Evolutionary conservation across 2,797 vertebrate species (phyloP), one percentile per base, ranked within the genome.

Genomic region (Chelon labrosus): DNA sequence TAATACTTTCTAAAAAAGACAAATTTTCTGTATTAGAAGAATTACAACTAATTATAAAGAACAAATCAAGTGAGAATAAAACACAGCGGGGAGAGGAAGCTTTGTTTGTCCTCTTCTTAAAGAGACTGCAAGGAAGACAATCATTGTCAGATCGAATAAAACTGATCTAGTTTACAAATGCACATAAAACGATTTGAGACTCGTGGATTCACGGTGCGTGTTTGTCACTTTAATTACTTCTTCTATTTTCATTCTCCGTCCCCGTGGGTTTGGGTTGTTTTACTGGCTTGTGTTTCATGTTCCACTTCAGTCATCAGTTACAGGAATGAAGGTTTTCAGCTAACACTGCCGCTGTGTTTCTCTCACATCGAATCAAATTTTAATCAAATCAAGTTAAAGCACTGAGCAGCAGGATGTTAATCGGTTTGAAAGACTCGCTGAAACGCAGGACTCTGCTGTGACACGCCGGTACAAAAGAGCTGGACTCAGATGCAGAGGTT

Each of bases 321-420:
- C 3, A 7, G n/a, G 62, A 78, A 85, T 63, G 14, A 63, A 75
- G 66, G 72, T 70, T 73, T 78, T 47, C 12, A 53, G 3, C 47
- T 0, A 7, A 44, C 17, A 4, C 44, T 2, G 65, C n/a, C 14
- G 42, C 25, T 27, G 10, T 3, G 31, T 12, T 44, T 56, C n/a
- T 17, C 52, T 59, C 22, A 54, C 41, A 63, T 70, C 67, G 49
- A 75, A 79, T 69, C 52, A 65, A 50, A 81, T 50, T 54, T 20
- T 57, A 59, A 39, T n/a, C 39, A 53, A 58, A 53, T 61, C 41
- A 42, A 19, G 58, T 78, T 56, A 51, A 70, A 77, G 54, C 52
- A 5, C 41, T 16, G 25, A 63, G 16, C 55, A 42, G 60, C 47
- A 41, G 69, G 44, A 62, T 5, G 60, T 38, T 54, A 37, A 65